Conservation (phyloP, 2,797 vertebrate genomes). For the Denticeps clupeoides region DNA sequence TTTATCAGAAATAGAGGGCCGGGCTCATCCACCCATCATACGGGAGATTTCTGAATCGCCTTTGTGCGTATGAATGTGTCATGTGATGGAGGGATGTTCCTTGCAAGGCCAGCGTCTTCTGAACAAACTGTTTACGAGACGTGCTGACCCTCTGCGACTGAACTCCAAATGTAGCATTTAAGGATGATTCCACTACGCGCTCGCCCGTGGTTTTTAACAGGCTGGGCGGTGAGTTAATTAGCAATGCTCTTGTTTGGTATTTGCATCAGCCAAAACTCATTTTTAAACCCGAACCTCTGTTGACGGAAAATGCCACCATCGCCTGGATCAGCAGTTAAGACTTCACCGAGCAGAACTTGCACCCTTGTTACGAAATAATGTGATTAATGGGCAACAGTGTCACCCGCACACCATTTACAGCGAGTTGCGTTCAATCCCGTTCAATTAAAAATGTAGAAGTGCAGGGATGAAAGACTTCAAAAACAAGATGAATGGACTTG, state of each 20-base stretch:
- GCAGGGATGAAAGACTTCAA: not conserved
- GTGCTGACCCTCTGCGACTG: too few species aligned
- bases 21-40: too few species aligned
- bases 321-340: not conserved
- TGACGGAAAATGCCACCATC: conserved; percentile 2
- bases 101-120: too few species aligned
- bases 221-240: conserved; percentile 24
- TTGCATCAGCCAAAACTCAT: not conserved
- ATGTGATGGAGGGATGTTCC: too few species aligned
- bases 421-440: not conserved
- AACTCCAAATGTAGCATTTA: too few species aligned
- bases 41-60: too few species aligned
- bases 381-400: conserved; percentile 16
- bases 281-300: not conserved
- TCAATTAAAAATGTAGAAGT: conserved; percentile 1
- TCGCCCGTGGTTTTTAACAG: conserved; percentile 14
- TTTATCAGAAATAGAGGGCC: too few species aligned
- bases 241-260: conserved; percentile 9
- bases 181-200: too few species aligned
- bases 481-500: too few species aligned
- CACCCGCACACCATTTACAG: conserved; percentile 1
- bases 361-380: conserved; percentile 6
- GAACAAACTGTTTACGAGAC: too few species aligned
- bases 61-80: too few species aligned
- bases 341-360: not conserved